These are phyloP conservation scores for Onychostoma macrolepis DNA, from an alignment of 2,113 vertebrate species.

Conservation along the genomic window DNA sequence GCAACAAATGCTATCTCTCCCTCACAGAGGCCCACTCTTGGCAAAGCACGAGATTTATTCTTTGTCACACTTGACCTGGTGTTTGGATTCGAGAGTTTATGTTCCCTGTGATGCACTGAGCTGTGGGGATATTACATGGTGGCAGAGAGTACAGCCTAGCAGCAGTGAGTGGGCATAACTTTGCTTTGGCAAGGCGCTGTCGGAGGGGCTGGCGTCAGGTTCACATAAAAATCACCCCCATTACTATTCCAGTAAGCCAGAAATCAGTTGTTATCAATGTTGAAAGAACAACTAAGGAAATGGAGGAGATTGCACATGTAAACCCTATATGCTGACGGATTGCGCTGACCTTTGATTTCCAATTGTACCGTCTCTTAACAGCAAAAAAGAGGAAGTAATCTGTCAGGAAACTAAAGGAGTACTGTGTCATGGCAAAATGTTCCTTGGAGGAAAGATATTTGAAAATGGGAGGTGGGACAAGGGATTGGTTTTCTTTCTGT, in stretches of 20 bases:
- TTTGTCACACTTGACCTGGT: constrained; percentile 25
- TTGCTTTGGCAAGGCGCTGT: constrained; percentile 23
- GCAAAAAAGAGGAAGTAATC: constrained; percentile 44
- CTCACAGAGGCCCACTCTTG: constrained; percentile 7
- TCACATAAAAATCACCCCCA: constrained; percentile 31
- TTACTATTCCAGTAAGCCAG: constrained; percentile 10
- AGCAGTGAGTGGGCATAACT: constrained; percentile 17
- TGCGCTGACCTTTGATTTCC: constrained; percentile 45
- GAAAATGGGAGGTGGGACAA: constrained; percentile 11
- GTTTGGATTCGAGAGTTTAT: constrained; percentile 39
- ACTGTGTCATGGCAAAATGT: constrained; percentile 47
- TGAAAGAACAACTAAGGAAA: constrained; percentile 27
- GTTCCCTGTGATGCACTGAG: constrained; percentile 42
- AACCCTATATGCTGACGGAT: constrained; percentile 43
- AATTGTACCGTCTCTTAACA: constrained; percentile 43
- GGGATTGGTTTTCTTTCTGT: constrained; percentile 44
- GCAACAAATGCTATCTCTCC: constrained; percentile 62
- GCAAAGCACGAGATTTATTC: constrained; percentile 12
- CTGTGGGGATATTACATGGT: constrained; percentile 35
- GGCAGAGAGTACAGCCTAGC: constrained; percentile 25
- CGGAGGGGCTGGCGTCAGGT: constrained; percentile 28
- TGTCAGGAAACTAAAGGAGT: constrained; percentile 51
- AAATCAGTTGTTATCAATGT: constrained; percentile 28
- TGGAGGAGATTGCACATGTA: constrained; percentile 36
- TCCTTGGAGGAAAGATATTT: constrained; percentile 48